Base-by-base conservation (phyloP, 2,113 vertebrate genomes). In the Thinocorus orbignyianus region DNA sequence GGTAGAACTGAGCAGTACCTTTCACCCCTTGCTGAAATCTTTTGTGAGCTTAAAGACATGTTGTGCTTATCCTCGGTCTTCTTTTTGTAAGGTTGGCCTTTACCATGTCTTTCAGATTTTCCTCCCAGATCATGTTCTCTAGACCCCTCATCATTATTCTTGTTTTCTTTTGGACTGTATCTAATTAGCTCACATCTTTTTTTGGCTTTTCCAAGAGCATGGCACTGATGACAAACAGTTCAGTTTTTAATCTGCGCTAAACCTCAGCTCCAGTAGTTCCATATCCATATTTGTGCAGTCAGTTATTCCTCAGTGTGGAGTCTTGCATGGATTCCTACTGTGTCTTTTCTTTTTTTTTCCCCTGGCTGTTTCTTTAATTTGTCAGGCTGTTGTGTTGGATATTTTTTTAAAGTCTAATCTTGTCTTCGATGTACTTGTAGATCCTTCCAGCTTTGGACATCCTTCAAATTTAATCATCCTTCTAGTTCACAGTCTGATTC, bases 231-330 rank as follows among this genome's bases (percentile, higher is more conserved):
- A 84, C 76, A 88, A 93, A 92, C 72, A 86, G 33, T 84, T 95
- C 26, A 5, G 33, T 33, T 91, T 93, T 96, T 37, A 95, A 89
- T 92, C 86, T 76, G 33, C 3, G 0, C 60, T 89, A 89, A 94
- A 60, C 52, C 42, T 89, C 90, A 93, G 72, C 69, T 91, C 18
- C 88, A 93, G 72, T 55, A 93, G 83, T 86, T 88, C 83, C 69
- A 91, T 37, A 65, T 35, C 83, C 77, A 64, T 92, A 95, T 91
- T 92, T 95, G 81, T 91, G n/a, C 73, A 91, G 86, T 62, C 60
- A 88, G 48, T 87, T 96, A 84, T 81, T 95, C 65, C 69, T 95
- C 69, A 48, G 7, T 79, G 55, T 64, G 61, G 81, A 87, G 39
- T 54, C 61, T 92, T 8, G 4, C 66, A 89, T 64, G 65, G 60